A percentile compares a stretch with the other conserved stretches of the same genome.
These are phyloP conservation scores for Enteromius unitaeniatus DNA, from an alignment of 2,797 vertebrate species.

Conservation along the genomic window DNA sequence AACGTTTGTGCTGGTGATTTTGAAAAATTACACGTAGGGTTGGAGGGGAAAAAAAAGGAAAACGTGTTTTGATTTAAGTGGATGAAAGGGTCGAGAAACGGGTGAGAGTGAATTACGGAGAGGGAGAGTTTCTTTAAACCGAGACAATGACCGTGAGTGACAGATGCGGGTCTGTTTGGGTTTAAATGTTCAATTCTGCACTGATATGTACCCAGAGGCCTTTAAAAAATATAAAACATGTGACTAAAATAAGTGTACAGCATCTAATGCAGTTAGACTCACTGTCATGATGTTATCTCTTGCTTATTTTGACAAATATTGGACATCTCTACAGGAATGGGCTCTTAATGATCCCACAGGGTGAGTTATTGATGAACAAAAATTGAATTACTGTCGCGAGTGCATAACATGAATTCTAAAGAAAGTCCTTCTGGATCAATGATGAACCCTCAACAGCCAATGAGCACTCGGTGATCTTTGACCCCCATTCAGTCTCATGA, in stretches of 20 bases:
- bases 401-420: conserved; percentile 60
- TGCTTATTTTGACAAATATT: conserved; percentile 7
- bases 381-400: conserved; percentile 41
- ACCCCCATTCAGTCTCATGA: conserved; percentile 63
- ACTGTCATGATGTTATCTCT: not conserved
- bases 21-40: conserved; percentile 72
- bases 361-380: conserved; percentile 44
- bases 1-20: conserved; percentile 69
- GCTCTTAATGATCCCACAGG: conserved; percentile 25
- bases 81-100: conserved; percentile 36
- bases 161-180: conserved; percentile 70
- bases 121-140: conserved; percentile 64
- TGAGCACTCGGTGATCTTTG: conserved; percentile 68
- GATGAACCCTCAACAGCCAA: conserved; percentile 70
- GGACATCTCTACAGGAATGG: conserved; percentile 34
- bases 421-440: conserved; percentile 71
- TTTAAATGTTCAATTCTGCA: conserved; percentile 59
- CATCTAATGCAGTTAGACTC: not conserved
- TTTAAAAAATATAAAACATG: conserved; percentile 6
- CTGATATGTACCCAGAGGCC: not conserved
- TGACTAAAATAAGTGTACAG: not conserved
- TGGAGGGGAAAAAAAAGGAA: conserved; percentile 20
- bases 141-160: conserved; percentile 68
- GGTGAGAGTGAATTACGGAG: conserved; percentile 32
- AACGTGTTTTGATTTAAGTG: conserved; percentile 66